A percentile compares a stretch with the other conserved stretches of the same genome.
These are phyloP conservation scores for Nasonia oneida DNA, from an alignment of 2,888 invertebrate species.

Conservation along the genomic window DNA sequence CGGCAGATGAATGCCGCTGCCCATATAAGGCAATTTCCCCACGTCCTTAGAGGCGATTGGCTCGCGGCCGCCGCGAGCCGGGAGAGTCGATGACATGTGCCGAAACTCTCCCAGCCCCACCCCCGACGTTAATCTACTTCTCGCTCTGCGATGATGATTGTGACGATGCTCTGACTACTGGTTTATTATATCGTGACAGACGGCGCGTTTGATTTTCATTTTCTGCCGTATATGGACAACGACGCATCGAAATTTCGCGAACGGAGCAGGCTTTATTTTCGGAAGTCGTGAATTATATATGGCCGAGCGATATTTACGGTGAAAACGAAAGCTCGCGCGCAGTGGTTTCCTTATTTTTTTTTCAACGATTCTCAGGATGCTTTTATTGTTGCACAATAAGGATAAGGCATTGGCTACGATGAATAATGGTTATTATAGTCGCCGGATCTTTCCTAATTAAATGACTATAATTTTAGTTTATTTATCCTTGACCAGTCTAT, in stretches of 20 bases:
- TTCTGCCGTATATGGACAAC: not conserved
- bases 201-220: not conserved
- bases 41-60: conserved; percentile 78
- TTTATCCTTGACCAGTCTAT: not conserved
- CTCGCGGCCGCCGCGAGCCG: conserved; percentile 54
- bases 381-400: too few relatives aligned
- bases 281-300: too few relatives aligned
- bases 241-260: not conserved
- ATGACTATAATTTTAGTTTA: not conserved
- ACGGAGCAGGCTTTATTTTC: too few relatives aligned
- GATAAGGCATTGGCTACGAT: too few relatives aligned
- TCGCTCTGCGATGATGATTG: conserved; percentile 3
- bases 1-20: conserved; percentile 69
- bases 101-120: conserved; percentile 34
- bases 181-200: not conserved
- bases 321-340: too few relatives aligned
- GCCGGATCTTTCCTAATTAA: not conserved
- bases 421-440: not conserved
- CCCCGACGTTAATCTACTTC: conserved; percentile 12
- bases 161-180: not conserved
- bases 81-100: conserved; percentile 60
- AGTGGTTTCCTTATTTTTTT: too few relatives aligned
- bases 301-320: not conserved
- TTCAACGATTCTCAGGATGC: too few relatives aligned
- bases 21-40: conserved; percentile 81